These are phyloP conservation scores for Panagrolaimus sp. DNA, from an alignment of 1,140 invertebrate species.

Conservation along the genomic window DNA sequence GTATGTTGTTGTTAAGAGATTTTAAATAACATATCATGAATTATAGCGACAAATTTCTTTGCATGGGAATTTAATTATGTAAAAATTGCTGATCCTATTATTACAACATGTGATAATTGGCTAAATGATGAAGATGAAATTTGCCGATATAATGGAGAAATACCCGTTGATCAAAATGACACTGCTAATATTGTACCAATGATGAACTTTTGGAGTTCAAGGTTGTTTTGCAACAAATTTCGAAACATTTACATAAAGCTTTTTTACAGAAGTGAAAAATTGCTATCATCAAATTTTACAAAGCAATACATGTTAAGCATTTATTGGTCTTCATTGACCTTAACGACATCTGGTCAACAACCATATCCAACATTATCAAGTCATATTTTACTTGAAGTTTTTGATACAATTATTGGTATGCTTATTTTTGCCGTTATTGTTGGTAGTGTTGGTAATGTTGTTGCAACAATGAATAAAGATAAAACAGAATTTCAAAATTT, in stretches of 20 bases:
- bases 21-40: not conserved
- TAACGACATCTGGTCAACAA: constrained; percentile 77
- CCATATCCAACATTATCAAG: constrained; percentile 37
- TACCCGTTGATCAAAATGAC: not conserved
- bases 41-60: constrained; percentile 29
- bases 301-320: constrained; percentile 69
- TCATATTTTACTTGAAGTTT: constrained; percentile 65
- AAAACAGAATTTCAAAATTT: constrained; percentile 83
- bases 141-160: not conserved
- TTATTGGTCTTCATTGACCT: constrained; percentile 87
- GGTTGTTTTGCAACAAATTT: not conserved
- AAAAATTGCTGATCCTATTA: constrained; percentile 38
- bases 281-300: constrained; percentile 41
- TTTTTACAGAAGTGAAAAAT: constrained; percentile 21
- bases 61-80: constrained; percentile 46
- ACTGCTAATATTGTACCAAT: constrained; percentile 27
- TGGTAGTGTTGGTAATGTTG: constrained; percentile 86
- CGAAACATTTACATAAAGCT: no score
- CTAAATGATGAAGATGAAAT: constrained; percentile 20
- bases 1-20: constrained; percentile 21
- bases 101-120: constrained; percentile 35
- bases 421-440: constrained; percentile 78
- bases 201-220: constrained; percentile 28
- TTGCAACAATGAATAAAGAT: constrained; percentile 88
- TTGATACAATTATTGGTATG: constrained; percentile 78